A percentile compares a stretch with the other conserved stretches of the same genome.
Evolutionary conservation across 1,140 invertebrate genomes (phyloP).

Genomic region (Coenobita brevimanus): DNA sequence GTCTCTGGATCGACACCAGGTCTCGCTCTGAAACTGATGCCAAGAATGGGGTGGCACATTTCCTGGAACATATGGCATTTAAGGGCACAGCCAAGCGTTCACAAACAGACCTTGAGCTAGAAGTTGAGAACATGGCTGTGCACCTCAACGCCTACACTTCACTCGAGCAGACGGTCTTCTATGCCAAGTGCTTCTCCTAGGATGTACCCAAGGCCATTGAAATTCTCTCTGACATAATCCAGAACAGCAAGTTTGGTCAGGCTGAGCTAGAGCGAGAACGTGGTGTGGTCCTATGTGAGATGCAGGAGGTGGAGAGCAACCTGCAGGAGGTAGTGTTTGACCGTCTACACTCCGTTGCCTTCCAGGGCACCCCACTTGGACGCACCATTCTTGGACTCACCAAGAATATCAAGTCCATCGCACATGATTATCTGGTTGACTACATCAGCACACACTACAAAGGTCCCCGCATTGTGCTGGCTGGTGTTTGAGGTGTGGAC

Average conservation of each 20-base stretch:
- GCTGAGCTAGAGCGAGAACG: constrained; percentile 96
- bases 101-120: constrained; percentile 95
- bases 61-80: constrained; percentile 99
- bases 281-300: constrained; percentile 97
- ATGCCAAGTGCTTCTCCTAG: constrained; percentile 96
- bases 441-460: constrained; percentile 97
- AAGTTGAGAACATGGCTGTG: constrained; percentile 99
- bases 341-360: constrained; percentile 96
- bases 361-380: constrained; percentile 92
- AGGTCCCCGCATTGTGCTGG: constrained; percentile 93
- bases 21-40: constrained; percentile 94
- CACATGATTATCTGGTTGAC: constrained; percentile 85
- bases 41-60: constrained; percentile 99
- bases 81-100: constrained; percentile 98
- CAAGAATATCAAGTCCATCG: constrained; percentile 96
- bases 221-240: constrained; percentile 97
- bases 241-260: constrained; percentile 93
- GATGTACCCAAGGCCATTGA: constrained; percentile 96
- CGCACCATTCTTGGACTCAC: constrained; percentile 98
- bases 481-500: constrained; percentile 96
- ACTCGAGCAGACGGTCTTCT: constrained; percentile 99
- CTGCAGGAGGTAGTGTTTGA: constrained; percentile 99
- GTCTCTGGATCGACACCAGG: constrained; percentile 99
- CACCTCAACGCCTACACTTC: constrained; percentile 99
- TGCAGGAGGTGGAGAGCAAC: constrained; percentile 99